phyloP scores from a whole-genome alignment of 2,888 invertebrate genomes.

The Troides aeacus region DNA sequence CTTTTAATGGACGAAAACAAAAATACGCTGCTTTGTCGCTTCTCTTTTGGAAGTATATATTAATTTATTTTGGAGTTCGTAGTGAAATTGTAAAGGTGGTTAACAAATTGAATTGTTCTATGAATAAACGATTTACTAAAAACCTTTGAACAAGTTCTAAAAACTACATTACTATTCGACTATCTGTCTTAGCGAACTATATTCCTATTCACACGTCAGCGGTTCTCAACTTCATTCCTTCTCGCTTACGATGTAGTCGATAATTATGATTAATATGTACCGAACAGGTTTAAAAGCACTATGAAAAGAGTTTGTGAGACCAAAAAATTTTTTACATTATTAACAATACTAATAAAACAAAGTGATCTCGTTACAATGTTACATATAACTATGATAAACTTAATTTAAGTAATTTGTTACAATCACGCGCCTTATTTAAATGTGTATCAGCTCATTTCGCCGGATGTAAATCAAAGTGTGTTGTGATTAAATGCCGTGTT shows the following conservation, averaged over 20 bases:
- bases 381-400: not conserved
- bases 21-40: not conserved
- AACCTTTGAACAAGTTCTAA: no score
- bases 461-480: not conserved
- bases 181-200: no score
- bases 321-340: not conserved
- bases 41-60: not conserved
- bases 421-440: not conserved
- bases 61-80: not conserved
- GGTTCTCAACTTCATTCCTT: no score
- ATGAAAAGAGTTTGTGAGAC: no score
- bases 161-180: no score
- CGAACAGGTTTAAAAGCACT: no score
- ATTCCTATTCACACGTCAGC: no score
- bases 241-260: no score
- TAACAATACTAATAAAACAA: not conserved
- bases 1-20: conserved; percentile 14
- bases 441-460: not conserved
- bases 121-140: not conserved
- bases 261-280: no score
- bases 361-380: not conserved
- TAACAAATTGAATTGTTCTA: not conserved
- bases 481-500: not conserved
- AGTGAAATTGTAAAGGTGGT: not conserved
- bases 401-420: not conserved